Percentiles rank a stretch among this genome's conserved stretches.
Conservation (phyloP, 1,140 invertebrate species). For the Archivesica marissinica region DNA sequence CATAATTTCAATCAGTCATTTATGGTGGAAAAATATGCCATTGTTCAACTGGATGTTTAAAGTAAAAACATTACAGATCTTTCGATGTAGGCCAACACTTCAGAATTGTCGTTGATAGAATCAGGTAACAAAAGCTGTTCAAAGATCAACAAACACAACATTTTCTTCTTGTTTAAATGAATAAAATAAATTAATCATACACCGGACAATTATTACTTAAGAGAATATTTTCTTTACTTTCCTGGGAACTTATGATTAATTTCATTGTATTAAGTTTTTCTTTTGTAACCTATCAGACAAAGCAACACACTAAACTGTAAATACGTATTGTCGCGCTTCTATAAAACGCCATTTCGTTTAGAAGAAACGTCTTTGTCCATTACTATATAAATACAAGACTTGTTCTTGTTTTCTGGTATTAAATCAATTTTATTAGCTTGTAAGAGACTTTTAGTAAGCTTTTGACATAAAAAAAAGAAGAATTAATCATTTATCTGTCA, state of each 20-base stretch:
- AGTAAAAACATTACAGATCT: slow-evolving; percentile 52
- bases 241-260: slow-evolving; percentile 57
- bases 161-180: slow-evolving; percentile 53
- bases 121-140: slow-evolving; percentile 61
- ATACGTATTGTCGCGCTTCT: slow-evolving; percentile 41
- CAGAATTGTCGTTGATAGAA: slow-evolving; percentile 46
- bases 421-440: slow-evolving; percentile 52
- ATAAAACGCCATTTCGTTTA: slow-evolving; percentile 36
- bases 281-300: slow-evolving; percentile 59
- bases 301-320: slow-evolving; percentile 53
- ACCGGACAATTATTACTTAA: slow-evolving; percentile 58
- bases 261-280: slow-evolving; percentile 57
- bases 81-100: slow-evolving; percentile 38
- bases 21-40: slow-evolving; percentile 58
- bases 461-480: slow-evolving; percentile 23
- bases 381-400: slow-evolving; percentile 17
- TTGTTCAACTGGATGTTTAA: slow-evolving; percentile 63
- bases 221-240: slow-evolving; percentile 60
- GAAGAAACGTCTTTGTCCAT: slow-evolving; percentile 32
- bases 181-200: slow-evolving; percentile 64
- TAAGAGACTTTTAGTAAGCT: slow-evolving; percentile 23
- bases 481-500: slow-evolving; percentile 49
- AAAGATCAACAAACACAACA: slow-evolving; percentile 60
- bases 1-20: slow-evolving; percentile 65
- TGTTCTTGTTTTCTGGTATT: slow-evolving; percentile 36